phyloP scores from a whole-genome alignment of 2,797 vertebrate species.

The Cetoscarus ocellatus region DNA sequence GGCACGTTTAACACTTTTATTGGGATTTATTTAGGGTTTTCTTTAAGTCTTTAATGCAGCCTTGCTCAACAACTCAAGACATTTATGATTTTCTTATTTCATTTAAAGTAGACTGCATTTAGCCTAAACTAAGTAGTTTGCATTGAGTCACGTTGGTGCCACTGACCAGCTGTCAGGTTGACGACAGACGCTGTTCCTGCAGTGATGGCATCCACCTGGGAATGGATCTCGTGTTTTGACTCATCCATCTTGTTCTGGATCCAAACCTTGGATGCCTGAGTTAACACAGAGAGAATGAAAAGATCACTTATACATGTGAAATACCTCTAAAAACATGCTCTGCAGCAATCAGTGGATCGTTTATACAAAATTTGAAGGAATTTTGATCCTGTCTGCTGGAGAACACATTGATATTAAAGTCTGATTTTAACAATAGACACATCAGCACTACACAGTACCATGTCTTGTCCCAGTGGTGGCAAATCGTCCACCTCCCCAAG shows the following conservation, averaged over 20 bases:
- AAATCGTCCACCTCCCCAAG: conserved; percentile 93
- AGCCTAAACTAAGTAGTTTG: not conserved
- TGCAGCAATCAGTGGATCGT: not conserved
- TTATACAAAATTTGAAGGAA: too few species aligned
- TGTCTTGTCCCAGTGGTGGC: conserved; percentile 97
- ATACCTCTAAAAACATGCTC: not conserved
- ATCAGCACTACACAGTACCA: conserved; percentile 84
- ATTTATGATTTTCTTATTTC: not conserved
- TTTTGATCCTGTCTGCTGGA: not conserved
- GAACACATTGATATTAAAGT: not conserved
- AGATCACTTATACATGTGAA: not conserved
- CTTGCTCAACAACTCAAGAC: not conserved
- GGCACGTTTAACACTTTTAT: conserved; percentile 1
- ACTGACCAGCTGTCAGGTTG: conserved; percentile 97
- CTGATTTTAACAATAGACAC: not conserved
- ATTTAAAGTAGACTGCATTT: not conserved
- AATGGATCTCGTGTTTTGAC: conserved; percentile 99
- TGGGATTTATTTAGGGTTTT: conserved; percentile 15
- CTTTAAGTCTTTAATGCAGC: not conserved
- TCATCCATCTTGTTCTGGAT: conserved; percentile 96
- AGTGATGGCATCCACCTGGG: conserved; percentile 98
- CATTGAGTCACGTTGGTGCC: conserved; percentile 16
- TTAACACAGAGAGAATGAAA: not conserved
- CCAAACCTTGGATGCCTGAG: conserved; percentile 95
- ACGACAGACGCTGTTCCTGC: conserved; percentile 98